phyloP scores from a whole-genome alignment of 64 coral and sea anemone genomes.

The Catalaphyllia jardinei region DNA sequence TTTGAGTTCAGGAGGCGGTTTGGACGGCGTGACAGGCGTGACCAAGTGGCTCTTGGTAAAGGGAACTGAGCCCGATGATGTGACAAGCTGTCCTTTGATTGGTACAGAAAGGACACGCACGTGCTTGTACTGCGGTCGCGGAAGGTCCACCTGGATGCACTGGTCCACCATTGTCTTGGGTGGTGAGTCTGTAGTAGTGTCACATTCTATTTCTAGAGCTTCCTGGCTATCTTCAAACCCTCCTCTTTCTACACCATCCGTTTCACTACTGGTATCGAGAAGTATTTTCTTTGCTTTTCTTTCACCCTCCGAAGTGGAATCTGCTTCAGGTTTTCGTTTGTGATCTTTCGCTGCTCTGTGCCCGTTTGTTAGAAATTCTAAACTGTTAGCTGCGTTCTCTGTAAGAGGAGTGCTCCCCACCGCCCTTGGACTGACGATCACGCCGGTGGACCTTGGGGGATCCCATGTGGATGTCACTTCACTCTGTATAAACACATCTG shows the following conservation, averaged over 20 bases:
- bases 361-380: slow-evolving; percentile 36
- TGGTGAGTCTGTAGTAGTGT: slow-evolving; percentile 70
- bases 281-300: slow-evolving; percentile 52
- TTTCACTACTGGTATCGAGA: neutral
- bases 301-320: slow-evolving; percentile 60
- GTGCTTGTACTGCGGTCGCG: slow-evolving; percentile 70
- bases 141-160: slow-evolving; percentile 92
- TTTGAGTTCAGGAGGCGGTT: slow-evolving; percentile 78
- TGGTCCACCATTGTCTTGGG: slow-evolving; percentile 84
- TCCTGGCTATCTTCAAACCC: slow-evolving; percentile 37
- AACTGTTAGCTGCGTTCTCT: neutral
- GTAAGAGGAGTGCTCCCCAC: neutral
- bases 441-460: neutral
- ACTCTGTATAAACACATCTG: slow-evolving; percentile 31
- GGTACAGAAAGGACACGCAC: slow-evolving; percentile 89
- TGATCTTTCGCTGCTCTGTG: slow-evolving; percentile 30
- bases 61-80: slow-evolving; percentile 59
- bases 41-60: slow-evolving; percentile 95
- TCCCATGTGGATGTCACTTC: slow-evolving; percentile 46
- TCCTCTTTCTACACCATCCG: neutral
- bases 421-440: slow-evolving; percentile 24
- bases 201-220: slow-evolving; percentile 80
- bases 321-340: slow-evolving; percentile 59
- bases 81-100: slow-evolving; percentile 81
- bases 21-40: slow-evolving; percentile 81